These are phyloP conservation scores for Parasteatoda tepidariorum DNA, from an alignment of 1,140 invertebrate genomes.

Conservation along the genomic window DNA sequence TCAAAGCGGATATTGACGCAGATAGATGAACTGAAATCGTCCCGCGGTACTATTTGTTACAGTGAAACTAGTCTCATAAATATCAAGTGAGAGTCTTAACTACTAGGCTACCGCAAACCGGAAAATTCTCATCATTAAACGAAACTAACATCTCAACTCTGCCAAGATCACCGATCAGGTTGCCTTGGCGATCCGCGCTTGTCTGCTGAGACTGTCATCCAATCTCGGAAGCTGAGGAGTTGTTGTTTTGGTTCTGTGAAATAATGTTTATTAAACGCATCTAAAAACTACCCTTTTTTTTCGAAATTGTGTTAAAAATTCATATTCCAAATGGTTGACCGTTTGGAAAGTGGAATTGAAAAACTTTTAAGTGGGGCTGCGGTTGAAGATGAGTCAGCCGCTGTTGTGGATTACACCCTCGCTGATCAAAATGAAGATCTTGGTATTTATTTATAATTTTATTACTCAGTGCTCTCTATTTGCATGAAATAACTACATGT, in stretches of 20 bases:
- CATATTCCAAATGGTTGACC: conserved; percentile 64
- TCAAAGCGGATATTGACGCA: no score
- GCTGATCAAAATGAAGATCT: conserved; percentile 81
- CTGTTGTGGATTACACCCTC: conserved; percentile 81
- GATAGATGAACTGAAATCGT: no score
- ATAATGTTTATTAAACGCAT: background rate
- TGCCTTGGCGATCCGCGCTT: conserved; percentile 28
- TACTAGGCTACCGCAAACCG: no score
- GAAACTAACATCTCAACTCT: background rate
- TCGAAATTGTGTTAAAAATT: background rate
- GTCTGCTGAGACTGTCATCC: background rate
- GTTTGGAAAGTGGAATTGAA: conserved; percentile 69
- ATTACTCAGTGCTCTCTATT: background rate
- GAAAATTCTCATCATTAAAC: no score
- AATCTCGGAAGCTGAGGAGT: background rate
- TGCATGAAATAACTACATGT: background rate
- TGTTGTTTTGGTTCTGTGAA: background rate
- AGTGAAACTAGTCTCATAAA: no score
- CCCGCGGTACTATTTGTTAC: no score
- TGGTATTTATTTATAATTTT: conserved; percentile 66
- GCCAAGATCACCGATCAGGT: background rate
- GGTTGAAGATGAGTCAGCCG: conserved; percentile 66
- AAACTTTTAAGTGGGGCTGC: conserved; percentile 68
- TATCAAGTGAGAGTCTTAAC: no score
- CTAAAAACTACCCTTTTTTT: background rate